Evolutionary conservation across 1,140 invertebrate genomes (phyloP), one percentile per base, ranked within the genome.

Genomic region (Akabosia matsudoensis): DNA sequence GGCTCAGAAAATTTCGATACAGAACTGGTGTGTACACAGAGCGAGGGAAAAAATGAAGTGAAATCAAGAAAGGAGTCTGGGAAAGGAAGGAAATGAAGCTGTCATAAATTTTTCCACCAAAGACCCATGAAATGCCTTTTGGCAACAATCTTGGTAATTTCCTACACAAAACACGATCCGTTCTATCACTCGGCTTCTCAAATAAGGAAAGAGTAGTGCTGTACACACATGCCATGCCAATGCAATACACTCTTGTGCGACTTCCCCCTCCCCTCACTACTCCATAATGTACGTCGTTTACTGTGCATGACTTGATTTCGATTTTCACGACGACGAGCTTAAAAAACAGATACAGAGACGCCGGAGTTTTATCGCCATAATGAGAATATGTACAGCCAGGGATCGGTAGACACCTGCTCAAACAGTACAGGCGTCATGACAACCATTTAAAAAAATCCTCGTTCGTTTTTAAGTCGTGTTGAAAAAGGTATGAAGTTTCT

Each of bases 41-140:
- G n/a, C n/a, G n/a, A 13, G 10, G 45, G 4, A 10, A 7, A n/a
- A 61, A n/a, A 61, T 61, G 24, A 61, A 56, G 3, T 24, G 54
- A 67, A 67, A 10, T 67, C 61, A 67, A 67, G 26, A 67, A 67
- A 67, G 4, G 61, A 30, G 61, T 4, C 18, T 18, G 30, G 37
- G 26, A 28, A 7, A 74, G 45, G 34, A 74, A 74, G 73, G 73
- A 74, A 74, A 54, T 74, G 73, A 74, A 74, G 28, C 73, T 54
- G 45, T 74, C 73, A 74, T 74, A 74, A 74, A 74, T 74, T 74
- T 74, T 74, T 74, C 45, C 52, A 54, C 45, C 37, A 54, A 52
- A 54, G 45, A 51, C 73, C 51, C 34, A 52, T 51, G 45, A 74
- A 67, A 74, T 54, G 73, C 52, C 71, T 74, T 74, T 74, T 74